phyloP scores from a whole-genome alignment of 2,888 invertebrate genomes.

The Candidula unifasciata region DNA sequence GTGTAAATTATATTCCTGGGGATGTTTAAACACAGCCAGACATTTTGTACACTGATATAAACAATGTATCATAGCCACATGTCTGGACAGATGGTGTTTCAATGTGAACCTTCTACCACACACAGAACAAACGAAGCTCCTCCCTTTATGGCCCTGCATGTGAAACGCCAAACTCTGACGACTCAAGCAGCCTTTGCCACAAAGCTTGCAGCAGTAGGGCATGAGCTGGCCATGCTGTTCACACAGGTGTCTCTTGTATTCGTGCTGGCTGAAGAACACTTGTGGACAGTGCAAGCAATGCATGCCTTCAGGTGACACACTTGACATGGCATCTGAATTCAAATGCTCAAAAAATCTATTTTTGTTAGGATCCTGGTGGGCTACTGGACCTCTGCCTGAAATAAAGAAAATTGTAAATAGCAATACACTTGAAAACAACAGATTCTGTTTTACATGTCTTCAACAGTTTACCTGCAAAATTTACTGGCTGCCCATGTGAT shows the following conservation, averaged over 20 bases:
- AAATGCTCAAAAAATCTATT: neutral
- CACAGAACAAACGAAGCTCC: conserved; percentile 33
- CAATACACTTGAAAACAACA: neutral
- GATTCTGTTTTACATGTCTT: too few species aligned
- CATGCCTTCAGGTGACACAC: neutral
- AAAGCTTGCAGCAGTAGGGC: conserved; percentile 41
- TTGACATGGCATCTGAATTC: neutral
- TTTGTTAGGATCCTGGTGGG: conserved; percentile 3
- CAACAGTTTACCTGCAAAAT: too few species aligned
- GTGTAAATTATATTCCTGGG: neutral
- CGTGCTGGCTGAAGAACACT: neutral
- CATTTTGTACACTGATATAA: conserved; percentile 28
- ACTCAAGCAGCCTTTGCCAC: conserved; percentile 45
- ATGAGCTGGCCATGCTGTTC: conserved; percentile 28
- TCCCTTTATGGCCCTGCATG: conserved; percentile 43
- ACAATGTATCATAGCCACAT: conserved; percentile 32
- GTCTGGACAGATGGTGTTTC: conserved; percentile 38
- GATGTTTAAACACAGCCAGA: conserved; percentile 2
- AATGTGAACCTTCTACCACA: conserved; percentile 41
- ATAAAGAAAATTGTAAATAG: conserved; percentile 34
- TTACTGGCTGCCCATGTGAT: too few species aligned
- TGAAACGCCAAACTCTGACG: conserved; percentile 36
- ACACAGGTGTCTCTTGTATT: conserved; percentile 35
- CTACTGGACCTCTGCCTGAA: conserved; percentile 1
- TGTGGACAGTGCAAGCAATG: conserved; percentile 18